These are phyloP conservation scores for Amphiprion clarkii DNA, from an alignment of 2,797 vertebrate genomes.

Conservation along the genomic window DNA sequence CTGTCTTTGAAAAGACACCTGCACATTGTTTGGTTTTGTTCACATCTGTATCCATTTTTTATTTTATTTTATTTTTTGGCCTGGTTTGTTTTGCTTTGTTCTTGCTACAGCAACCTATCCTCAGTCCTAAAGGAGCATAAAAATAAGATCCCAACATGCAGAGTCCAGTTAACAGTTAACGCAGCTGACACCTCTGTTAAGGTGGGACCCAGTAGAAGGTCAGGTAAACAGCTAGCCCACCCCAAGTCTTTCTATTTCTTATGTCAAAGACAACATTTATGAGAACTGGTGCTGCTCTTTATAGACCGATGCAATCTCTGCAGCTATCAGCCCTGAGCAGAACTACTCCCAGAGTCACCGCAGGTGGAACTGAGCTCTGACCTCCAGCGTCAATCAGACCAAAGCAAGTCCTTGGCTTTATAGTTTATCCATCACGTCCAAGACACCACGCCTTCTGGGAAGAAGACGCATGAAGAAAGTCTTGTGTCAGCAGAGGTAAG, in stretches of 20 bases:
- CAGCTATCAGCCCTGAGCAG: background rate
- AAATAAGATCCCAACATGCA: background rate
- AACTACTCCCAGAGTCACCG: background rate
- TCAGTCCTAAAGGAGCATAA: background rate
- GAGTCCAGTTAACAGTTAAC: background rate
- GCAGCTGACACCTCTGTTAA: slow-evolving; percentile 26
- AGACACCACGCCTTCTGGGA: background rate
- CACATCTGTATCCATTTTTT: background rate
- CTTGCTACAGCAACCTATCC: background rate
- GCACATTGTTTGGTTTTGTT: background rate
- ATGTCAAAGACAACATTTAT: slow-evolving; percentile 3
- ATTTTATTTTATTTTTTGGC: too few species aligned
- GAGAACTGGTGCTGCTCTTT: background rate
- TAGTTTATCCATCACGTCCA: slow-evolving; percentile 13
- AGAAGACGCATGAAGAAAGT: background rate
- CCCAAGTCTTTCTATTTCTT: slow-evolving; percentile 3
- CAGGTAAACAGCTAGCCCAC: background rate
- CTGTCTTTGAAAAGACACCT: background rate
- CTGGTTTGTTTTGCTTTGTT: background rate
- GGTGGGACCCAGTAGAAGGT: slow-evolving; percentile 24
- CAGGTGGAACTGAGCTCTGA: background rate
- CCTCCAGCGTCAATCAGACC: slow-evolving; percentile 48
- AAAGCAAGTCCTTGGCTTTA: background rate
- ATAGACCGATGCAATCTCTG: background rate
- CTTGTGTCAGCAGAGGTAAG: slow-evolving; percentile 20